Conservation (phyloP, 2,113 vertebrate genomes). For the Benitochromis conjunctus region DNA sequence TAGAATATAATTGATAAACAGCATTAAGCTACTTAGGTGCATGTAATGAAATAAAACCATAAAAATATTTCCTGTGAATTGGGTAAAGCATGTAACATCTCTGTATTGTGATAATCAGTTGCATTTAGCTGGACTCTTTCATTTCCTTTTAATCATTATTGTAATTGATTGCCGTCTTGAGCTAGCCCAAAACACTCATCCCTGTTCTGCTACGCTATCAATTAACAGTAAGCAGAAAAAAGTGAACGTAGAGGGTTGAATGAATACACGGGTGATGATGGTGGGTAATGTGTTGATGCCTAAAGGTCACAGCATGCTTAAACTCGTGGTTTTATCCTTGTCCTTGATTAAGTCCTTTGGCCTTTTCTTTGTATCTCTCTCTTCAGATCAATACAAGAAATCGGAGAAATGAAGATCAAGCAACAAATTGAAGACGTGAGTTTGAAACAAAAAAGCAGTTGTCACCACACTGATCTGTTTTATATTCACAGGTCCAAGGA, state of each 20-base stretch:
- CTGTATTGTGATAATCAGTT: not conserved
- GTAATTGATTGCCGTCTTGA: not conserved
- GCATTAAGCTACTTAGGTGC: not conserved
- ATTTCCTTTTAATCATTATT: not conserved
- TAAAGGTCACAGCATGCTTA: not conserved
- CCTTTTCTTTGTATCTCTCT: not conserved
- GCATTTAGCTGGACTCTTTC: not conserved
- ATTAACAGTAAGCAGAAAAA: not conserved
- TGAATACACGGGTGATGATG: not conserved
- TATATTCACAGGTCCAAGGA: not conserved
- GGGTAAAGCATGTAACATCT: not conserved
- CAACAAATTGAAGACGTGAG: slow-evolving; percentile 92
- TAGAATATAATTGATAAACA: not conserved
- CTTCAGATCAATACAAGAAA: slow-evolving; percentile 83
- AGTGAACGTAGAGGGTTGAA: not conserved
- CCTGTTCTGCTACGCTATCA: not conserved
- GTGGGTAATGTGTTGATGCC: not conserved
- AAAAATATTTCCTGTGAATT: not conserved
- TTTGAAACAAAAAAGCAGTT: not conserved
- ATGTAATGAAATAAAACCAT: not conserved
- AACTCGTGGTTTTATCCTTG: not conserved
- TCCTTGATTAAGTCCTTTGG: not conserved
- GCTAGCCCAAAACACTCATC: not conserved
- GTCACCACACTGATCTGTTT: not conserved
- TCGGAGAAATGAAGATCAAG: slow-evolving; percentile 86